Evolutionary conservation across 2,797 vertebrate genomes (phyloP), one percentile per base, ranked within the genome.

Genomic region (Xerus rutilus): DNA sequence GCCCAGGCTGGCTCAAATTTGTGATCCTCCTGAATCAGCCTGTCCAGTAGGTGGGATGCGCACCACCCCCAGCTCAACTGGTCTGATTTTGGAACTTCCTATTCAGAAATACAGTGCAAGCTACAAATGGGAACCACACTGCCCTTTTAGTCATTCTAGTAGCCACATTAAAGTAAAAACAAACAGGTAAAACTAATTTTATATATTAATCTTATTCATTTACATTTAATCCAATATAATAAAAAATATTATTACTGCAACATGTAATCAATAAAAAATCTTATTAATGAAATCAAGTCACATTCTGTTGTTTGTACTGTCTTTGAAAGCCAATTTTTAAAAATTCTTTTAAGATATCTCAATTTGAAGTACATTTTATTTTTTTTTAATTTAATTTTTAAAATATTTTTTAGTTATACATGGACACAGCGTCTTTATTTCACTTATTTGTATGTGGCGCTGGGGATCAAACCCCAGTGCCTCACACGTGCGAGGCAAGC

Each of bases 121-220:
- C 17, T 39, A 86, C 67, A 90, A 85, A 90, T 15, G 14, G 59
- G 35, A 81, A 74, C 54, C 14, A 85, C 54, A 45, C 8, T 0
- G 14, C 64, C 57, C 89, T 45, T 93, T 86, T 47, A 49, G 39
- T 74, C 45, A 74, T 92, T 79, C 52, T 69, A 93, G 32, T 62
- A 89, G 87, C 23, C 62, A 81, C 15, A 92, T 70, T 93, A 52
- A 89, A 89, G 62, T 52, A 91, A 74, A 87, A 87, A 67, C 47
- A 83, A 93, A 70, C 54, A 64, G 4, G 32, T 89, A 17, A 93
- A 93, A 77, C 30, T 28, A 67, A 89, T 25, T 81, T 92, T 76
- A 25, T 43, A 47, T 30, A 84, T 85, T 86, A 77, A n/a, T 35
- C n/a, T 47, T 64, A 62, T 45, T 82, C 35, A 54, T 47, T n/a